Percentiles rank a stretch among this genome's conserved stretches.
These are phyloP conservation scores for Clarias magur DNA, from an alignment of 2,113 vertebrate genomes.

Conservation along the genomic window DNA sequence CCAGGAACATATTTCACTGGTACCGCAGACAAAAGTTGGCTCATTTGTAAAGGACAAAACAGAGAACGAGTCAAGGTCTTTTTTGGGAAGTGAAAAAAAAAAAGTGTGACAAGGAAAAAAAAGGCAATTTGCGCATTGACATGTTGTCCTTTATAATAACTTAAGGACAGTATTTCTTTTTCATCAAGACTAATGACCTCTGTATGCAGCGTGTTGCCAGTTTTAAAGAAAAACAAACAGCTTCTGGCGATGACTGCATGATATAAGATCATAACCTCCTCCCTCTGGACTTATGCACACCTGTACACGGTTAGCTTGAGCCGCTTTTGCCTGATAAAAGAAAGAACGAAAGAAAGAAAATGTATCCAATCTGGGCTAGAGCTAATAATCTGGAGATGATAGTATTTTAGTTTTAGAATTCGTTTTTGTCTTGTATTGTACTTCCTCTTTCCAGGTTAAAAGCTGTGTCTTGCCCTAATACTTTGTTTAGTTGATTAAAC, in stretches of 20 bases:
- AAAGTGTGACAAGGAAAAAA: constrained; percentile 56
- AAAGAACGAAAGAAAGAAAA: background rate
- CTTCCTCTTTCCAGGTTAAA: background rate
- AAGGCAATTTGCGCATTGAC: constrained; percentile 77
- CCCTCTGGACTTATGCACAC: constrained; percentile 36
- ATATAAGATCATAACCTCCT: constrained; percentile 49
- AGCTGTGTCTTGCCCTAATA: background rate
- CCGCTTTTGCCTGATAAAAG: constrained; percentile 14
- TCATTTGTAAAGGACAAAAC: constrained; percentile 69
- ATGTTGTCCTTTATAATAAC: constrained; percentile 72
- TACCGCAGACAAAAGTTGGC: constrained; percentile 43
- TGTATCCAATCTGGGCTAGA: background rate
- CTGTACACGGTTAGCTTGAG: constrained; percentile 20
- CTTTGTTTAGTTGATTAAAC: too few species aligned
- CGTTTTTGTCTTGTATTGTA: background rate
- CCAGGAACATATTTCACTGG: constrained; percentile 42
- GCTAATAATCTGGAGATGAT: background rate
- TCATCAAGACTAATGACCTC: constrained; percentile 75
- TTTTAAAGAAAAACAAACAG: constrained; percentile 79
- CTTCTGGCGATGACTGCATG: constrained; percentile 64
- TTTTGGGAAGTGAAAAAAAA: constrained; percentile 57
- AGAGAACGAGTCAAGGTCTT: constrained; percentile 75
- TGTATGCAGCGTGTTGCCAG: constrained; percentile 71
- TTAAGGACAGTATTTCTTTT: constrained; percentile 67
- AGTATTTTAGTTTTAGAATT: background rate